Conservation (phyloP, 2,797 vertebrate genomes). For the Crotalus adamanteus region DNA sequence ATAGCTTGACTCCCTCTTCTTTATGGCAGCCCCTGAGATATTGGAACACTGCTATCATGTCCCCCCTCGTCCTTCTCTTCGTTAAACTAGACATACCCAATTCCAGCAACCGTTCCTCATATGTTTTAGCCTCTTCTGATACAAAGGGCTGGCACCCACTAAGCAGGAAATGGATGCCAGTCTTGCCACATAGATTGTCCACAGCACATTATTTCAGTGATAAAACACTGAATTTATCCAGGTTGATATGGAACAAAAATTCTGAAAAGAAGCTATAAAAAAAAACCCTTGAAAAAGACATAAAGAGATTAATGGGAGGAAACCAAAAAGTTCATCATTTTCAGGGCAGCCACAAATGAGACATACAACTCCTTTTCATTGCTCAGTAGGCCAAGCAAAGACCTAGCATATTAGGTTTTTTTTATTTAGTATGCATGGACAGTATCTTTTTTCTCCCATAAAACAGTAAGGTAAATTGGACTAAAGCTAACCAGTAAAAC, state of each 20-base stretch:
- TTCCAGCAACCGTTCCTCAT: no score
- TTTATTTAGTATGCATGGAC: not conserved
- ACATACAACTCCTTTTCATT: not conserved
- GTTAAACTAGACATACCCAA: no score
- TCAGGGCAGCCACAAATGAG: not conserved
- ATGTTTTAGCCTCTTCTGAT: not conserved
- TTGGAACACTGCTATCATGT: no score
- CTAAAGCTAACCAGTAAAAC: not conserved
- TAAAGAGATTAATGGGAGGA: not conserved
- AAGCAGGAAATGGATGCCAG: not conserved
- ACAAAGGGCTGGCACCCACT: not conserved
- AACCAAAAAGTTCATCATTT: not conserved
- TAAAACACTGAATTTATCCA: not conserved
- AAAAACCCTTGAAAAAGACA: not conserved
- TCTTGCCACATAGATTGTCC: not conserved
- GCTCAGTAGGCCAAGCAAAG: not conserved
- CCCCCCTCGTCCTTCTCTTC: no score
- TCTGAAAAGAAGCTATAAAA: not conserved
- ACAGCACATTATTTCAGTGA: not conserved
- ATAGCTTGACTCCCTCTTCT: no score
- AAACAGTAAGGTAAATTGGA: not conserved
- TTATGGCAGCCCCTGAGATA: no score
- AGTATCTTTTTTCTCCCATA: not conserved
- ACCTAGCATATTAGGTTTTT: not conserved
- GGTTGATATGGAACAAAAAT: not conserved